Conservation (phyloP, 2,797 vertebrate genomes). For the Enteromius anoplus region DNA sequence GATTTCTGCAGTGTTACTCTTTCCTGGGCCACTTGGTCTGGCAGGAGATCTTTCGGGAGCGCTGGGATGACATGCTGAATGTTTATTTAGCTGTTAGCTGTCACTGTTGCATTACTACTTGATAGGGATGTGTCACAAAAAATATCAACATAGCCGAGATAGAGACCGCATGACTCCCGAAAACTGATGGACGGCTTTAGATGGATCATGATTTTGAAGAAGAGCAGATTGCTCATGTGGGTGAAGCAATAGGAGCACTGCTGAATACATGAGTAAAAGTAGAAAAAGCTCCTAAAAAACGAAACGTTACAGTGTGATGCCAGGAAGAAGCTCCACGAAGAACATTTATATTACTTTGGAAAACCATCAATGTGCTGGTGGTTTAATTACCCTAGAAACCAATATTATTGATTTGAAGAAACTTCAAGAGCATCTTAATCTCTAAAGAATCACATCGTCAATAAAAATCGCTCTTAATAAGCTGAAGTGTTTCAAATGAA, state of each 20-base stretch:
- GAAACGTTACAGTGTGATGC: neutral
- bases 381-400: neutral
- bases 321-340: neutral
- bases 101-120: neutral
- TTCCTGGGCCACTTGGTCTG: slow-evolving; percentile 39
- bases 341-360: neutral
- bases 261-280: neutral
- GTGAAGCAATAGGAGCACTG: neutral
- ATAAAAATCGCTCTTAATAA: neutral
- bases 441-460: neutral
- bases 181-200: neutral
- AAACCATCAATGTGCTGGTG: neutral
- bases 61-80: slow-evolving; percentile 8
- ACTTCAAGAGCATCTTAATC: neutral
- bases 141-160: slow-evolving; percentile 3
- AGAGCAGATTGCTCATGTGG: neutral
- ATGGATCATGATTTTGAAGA: neutral
- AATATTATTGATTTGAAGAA: neutral
- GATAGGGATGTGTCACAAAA: slow-evolving; percentile 15
- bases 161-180: neutral
- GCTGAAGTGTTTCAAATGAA: neutral
- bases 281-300: neutral
- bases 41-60: slow-evolving; percentile 17
- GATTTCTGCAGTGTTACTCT: slow-evolving; percentile 29
- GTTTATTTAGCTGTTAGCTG: slow-evolving; percentile 31